Percentiles rank a stretch among this genome's conserved stretches.
Conservation (phyloP, 2,888 invertebrate genomes). For the Trissolcus japonicus region DNA sequence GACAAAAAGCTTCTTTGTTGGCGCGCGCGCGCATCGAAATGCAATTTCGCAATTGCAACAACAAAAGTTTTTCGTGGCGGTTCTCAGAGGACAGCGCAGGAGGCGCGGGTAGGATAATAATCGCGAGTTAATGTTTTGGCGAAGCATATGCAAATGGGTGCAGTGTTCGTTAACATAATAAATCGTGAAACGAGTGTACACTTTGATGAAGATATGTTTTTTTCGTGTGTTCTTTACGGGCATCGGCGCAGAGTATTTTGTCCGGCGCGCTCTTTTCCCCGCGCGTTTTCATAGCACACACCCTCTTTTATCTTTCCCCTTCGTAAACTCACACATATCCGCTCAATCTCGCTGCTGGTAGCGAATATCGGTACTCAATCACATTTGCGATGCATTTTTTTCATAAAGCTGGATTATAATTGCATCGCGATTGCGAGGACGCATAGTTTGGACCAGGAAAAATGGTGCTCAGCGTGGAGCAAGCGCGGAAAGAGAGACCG, state of each 20-base stretch:
- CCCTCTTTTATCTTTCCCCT: constrained; percentile 59
- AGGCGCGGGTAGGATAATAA: constrained; percentile 10
- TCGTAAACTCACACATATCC: constrained; percentile 61
- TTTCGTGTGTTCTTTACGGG: constrained; percentile 70
- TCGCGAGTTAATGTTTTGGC: constrained; percentile 23
- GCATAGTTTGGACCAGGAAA: constrained; percentile 68
- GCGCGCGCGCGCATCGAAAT: constrained; percentile 1
- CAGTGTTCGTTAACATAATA: constrained; percentile 46
- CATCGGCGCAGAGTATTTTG: constrained; percentile 69
- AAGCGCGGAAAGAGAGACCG: constrained; percentile 55
- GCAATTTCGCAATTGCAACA: constrained; percentile 3
- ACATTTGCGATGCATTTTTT: constrained; percentile 76
- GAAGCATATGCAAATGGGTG: constrained; percentile 15
- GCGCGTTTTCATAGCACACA: constrained; percentile 48
- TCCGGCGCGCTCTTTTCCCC: constrained; percentile 61
- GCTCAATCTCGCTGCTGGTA: constrained; percentile 69
- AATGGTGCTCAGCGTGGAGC: constrained; percentile 67
- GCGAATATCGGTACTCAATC: constrained; percentile 75
- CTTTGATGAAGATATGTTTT: constrained; percentile 67
- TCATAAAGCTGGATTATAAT: constrained; percentile 77
- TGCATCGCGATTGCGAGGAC: constrained; percentile 72
- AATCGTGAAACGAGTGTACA: constrained; percentile 58
- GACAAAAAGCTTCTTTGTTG: constrained; percentile 13
- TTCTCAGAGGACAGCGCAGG: neutral
- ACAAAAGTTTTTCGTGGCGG: neutral